Base-by-base conservation (phyloP, 1,140 invertebrate genomes). In the Plectrocnemia conspersa region DNA sequence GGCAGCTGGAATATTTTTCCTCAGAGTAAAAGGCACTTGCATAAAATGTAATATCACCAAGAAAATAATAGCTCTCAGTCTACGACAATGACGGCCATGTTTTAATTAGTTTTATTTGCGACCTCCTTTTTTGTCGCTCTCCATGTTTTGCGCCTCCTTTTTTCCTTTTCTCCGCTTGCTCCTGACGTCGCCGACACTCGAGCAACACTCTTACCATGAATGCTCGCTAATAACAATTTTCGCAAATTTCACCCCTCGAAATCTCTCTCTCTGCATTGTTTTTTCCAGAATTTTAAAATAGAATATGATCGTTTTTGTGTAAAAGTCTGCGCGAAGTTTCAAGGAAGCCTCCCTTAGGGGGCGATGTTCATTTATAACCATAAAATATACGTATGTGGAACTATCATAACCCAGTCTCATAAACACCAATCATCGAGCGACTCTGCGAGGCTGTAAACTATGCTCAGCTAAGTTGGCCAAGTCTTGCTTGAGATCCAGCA, bases 61-160 rank as follows among this genome's bases (percentile, higher is more conserved):
- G 41, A 52, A 58, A 52, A 58, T 52, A 58, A 58, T 58, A 49
- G 56, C 56, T 10, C 32, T 35, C 42, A 25, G 40, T 16, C 41
- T 18, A 7, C 24, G 25, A 45, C 49, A 40, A 27, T 35, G 33
- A 33, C 38, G 23, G 32, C 40, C 42, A 58, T 58, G 56, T 53
- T 58, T 58, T 58, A 58, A 58, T 58, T 58, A 58, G 50, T 54
- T 58, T 54, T 58, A 58, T 58, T 58, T 48, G 44, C 33, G 33
- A n/a, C n/a, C 42, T n/a, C 7, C 44, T 46, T 46, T 32, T 19
- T 11, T 42, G 22, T 42, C 21, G 9, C 40, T 15, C 40, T 15
- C 15, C 9, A 5, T 42, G 13, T 46, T n/a, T 4, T 27, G 23
- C 5, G 29, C 21, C 15, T 45, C 21, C n/a, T 25, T 36, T 35